Conservation (phyloP, 2,797 vertebrate species). For the Labeo calbasu region DNA sequence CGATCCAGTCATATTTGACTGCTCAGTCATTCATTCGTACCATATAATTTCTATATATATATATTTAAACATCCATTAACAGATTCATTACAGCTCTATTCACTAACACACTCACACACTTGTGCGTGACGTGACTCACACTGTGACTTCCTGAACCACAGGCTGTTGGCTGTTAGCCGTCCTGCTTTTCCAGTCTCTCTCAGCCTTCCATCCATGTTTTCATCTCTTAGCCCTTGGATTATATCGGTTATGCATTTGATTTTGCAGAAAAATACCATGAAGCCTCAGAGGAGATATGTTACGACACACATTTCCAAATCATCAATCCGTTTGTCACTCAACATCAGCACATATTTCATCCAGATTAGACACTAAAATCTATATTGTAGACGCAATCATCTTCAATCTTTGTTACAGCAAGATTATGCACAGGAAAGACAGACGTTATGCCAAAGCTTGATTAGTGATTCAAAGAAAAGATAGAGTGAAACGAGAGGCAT, state of each 20-base stretch:
- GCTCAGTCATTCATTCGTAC: constrained; percentile 14
- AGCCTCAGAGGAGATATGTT: constrained; percentile 31
- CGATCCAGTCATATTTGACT: not conserved
- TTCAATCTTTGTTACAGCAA: constrained; percentile 8
- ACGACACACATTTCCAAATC: constrained; percentile 35
- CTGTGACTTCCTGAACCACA: constrained; percentile 60
- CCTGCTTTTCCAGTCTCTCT: constrained; percentile 13
- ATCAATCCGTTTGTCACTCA: constrained; percentile 44
- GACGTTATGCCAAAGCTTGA: not conserved
- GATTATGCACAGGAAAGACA: constrained; percentile 15
- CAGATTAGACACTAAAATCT: constrained; percentile 31
- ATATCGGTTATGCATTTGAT: constrained; percentile 26
- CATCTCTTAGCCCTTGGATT: constrained; percentile 28
- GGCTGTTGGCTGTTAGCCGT: constrained; percentile 46
- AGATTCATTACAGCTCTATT: constrained; percentile 64
- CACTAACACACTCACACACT: constrained; percentile 49
- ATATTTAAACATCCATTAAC: constrained; percentile 37
- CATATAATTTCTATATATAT: constrained; percentile 19
- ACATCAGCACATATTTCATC: constrained; percentile 27
- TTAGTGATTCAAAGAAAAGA: not conserved
- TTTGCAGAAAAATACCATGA: not conserved
- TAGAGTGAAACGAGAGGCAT: not conserved
- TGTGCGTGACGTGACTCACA: constrained; percentile 65
- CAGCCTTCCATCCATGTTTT: constrained; percentile 18
- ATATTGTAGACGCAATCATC: constrained; percentile 21